Evolutionary conservation across 2,113 vertebrate species (phyloP).

Genomic region (Ornithorhynchus anatinus): DNA sequence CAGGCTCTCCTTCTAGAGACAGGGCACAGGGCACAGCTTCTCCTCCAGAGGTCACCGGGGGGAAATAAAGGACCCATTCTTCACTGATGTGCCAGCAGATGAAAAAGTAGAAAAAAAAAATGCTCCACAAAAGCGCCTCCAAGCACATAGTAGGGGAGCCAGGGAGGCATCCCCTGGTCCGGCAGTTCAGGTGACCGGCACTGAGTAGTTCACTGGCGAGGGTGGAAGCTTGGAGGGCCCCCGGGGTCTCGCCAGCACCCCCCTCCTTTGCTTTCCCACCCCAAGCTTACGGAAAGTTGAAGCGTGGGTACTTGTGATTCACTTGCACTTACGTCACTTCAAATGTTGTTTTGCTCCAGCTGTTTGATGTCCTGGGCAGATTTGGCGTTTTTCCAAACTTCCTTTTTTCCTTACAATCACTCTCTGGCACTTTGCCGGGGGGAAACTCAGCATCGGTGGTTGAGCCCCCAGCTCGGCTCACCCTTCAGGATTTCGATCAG

Average conservation of each 20-base stretch:
- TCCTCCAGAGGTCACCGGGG: conserved; percentile 39
- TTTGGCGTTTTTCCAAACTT: background rate
- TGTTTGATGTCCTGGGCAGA: background rate
- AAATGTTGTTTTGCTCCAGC: background rate
- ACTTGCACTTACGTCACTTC: background rate
- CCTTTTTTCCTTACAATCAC: background rate
- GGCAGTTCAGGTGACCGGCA: too few species aligned
- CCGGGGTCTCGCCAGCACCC: background rate
- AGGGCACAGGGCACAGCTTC: background rate
- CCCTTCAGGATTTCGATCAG: background rate
- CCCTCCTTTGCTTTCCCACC: background rate
- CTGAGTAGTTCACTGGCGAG: conserved; percentile 2
- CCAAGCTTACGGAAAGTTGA: rapidly evolving
- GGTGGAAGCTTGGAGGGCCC: background rate
- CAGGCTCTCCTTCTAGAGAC: too few species aligned
- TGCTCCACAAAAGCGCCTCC: too few species aligned
- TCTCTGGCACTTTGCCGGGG: background rate
- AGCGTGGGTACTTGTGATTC: background rate
- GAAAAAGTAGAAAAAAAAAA: background rate
- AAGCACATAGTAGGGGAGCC: too few species aligned
- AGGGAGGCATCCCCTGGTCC: too few species aligned
- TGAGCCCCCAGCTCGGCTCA: background rate
- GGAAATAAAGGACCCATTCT: rapidly evolving
- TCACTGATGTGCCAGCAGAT: rapidly evolving
- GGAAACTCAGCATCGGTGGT: background rate